A percentile compares a stretch with the other conserved stretches of the same genome.
phyloP scores from a whole-genome alignment of 2,797 vertebrate species.

The Xiphophorus birchmanni region DNA sequence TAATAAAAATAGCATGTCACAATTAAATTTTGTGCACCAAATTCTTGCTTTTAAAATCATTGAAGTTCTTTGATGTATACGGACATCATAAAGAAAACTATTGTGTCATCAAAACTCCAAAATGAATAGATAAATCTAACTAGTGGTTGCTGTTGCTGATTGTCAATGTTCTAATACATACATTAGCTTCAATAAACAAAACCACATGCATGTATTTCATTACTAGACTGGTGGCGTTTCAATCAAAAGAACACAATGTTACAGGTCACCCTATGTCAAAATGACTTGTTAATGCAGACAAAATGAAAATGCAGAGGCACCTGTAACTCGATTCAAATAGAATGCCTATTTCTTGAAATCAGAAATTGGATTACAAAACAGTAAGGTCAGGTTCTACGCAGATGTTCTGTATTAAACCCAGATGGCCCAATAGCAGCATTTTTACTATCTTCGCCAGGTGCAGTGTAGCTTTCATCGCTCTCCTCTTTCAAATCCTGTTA shows the following conservation, averaged over 20 bases:
- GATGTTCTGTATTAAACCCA: slow-evolving; percentile 55
- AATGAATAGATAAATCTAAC: neutral
- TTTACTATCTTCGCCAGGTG: slow-evolving; percentile 50
- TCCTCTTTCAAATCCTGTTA: slow-evolving; percentile 66
- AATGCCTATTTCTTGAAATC: slow-evolving; percentile 31
- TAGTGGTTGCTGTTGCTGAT: neutral
- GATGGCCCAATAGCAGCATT: slow-evolving; percentile 42
- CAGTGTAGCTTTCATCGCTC: slow-evolving; percentile 47
- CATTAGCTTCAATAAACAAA: slow-evolving; percentile 1
- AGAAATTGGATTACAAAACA: slow-evolving; percentile 39
- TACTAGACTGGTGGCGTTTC: neutral
- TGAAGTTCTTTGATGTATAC: neutral
- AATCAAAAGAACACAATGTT: neutral
- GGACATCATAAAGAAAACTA: neutral
- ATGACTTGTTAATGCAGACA: slow-evolving; percentile 14
- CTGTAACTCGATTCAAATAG: slow-evolving; percentile 15
- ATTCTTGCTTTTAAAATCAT: neutral
- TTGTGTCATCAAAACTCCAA: neutral
- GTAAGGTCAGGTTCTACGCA: slow-evolving; percentile 40
- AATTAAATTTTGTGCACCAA: neutral
- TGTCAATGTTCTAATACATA: neutral
- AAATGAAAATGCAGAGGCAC: slow-evolving; percentile 15
- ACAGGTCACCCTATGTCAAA: neutral
- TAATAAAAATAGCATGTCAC: neutral
- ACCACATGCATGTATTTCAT: neutral